Conservation (phyloP, 2,113 vertebrate species). For the Muntiacus reevesi region DNA sequence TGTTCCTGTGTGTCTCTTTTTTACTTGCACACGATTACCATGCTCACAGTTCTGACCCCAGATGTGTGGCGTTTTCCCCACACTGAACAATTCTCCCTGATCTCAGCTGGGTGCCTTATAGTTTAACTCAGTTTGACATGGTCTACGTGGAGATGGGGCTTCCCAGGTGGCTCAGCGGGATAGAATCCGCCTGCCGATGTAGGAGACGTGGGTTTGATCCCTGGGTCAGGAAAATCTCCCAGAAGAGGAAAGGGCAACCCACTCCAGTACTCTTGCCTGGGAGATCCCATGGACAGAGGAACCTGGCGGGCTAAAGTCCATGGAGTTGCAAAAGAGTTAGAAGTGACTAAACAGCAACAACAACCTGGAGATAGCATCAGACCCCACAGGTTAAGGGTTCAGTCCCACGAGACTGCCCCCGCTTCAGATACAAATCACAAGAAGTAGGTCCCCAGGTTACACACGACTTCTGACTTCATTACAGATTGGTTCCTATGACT, state of each 20-base stretch:
- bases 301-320: background rate
- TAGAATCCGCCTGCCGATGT: background rate
- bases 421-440: background rate
- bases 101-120: background rate
- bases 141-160: background rate
- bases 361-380: background rate
- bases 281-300: background rate
- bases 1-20: background rate
- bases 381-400: background rate
- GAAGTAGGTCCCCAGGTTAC: background rate
- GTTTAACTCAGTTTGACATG: background rate
- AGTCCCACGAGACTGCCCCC: background rate
- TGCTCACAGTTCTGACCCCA: background rate
- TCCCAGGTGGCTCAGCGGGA: background rate
- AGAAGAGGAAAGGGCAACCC: background rate
- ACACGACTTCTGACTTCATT: background rate
- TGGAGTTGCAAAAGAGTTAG: background rate
- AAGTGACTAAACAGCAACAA: rapidly evolving
- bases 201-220: background rate
- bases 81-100: background rate
- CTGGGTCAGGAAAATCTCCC: background rate
- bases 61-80: too few relatives aligned
- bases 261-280: background rate
- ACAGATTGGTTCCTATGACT: background rate
- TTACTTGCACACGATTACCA: background rate